phyloP scores from a whole-genome alignment of 2,888 invertebrate genomes.

The Escarpia spicata region DNA sequence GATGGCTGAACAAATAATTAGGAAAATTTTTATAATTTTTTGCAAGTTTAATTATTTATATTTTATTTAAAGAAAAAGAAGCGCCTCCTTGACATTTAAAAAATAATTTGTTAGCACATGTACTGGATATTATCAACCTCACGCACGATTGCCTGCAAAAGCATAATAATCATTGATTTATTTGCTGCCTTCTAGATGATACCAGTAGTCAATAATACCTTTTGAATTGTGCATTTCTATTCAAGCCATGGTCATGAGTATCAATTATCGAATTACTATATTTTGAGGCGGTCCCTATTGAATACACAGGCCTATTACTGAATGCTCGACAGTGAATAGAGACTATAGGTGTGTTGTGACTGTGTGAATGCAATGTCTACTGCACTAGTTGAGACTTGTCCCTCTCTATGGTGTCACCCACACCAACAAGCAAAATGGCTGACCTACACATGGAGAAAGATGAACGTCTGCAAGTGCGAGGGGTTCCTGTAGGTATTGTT shows the following conservation, averaged over 20 bases:
- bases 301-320: not conserved
- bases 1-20: no score
- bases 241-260: not conserved
- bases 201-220: not conserved
- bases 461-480: conserved; percentile 24
- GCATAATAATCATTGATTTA: not conserved
- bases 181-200: not conserved
- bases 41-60: no score
- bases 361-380: not conserved
- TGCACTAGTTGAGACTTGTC: not conserved
- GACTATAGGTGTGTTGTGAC: not conserved
- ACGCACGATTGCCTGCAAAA: not conserved
- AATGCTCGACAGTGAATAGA: not conserved
- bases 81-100: no score
- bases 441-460: conserved; percentile 28
- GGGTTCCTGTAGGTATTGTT: conserved; percentile 30
- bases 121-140: not conserved
- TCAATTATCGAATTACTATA: not conserved
- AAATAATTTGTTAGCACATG: not conserved
- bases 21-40: no score
- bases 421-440: conserved; percentile 28
- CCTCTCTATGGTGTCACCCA: not conserved
- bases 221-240: not conserved
- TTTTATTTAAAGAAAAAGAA: no score
- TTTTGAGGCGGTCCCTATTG: not conserved